Base-by-base conservation (phyloP, 2,113 vertebrate species). In the Ceuthmochares aereus region DNA sequence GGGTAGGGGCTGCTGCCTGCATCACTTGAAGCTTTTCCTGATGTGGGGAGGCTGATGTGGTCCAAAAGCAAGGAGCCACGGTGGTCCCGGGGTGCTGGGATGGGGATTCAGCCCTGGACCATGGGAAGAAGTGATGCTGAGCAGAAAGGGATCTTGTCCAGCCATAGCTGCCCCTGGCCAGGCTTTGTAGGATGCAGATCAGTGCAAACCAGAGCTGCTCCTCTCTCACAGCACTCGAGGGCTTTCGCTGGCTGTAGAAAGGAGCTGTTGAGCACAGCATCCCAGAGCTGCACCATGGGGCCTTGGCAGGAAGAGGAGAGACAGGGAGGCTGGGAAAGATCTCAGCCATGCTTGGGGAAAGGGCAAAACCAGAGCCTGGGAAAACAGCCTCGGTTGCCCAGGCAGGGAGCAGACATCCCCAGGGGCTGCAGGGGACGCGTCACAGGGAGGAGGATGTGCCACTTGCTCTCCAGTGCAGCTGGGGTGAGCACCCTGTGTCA, bases 281-380 rank as follows among this genome's bases (percentile, higher is more conserved):
- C 4, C 76, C 29, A 20, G 14, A 10, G 6, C 55, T 21, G 29
- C 2, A 4, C n/a, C 10, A 1, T 6, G 52, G 59, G 67, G 36
- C 56, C 2, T 1, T 1, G 49, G 58, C 69, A 74, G 83, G 75
- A 66, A 43, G 59, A 42, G 20, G 26, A 5, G 4, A 45, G 45
- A 89, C 0, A 1, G 26, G 47, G 37, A 87, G 45, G 59, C 51
- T 90, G 95, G 76, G 88, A 92, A 80, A 83, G 72, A 82, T 21
- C 72, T 92, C 1, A 2, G 45, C 78, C 29, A 10, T 2, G 1
- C 36, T 86, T 17, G 0, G 26, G 13, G 43, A 86, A 96, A 95
- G 81, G 87, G 74, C 77, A 95, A 84, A 92, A 23, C 1, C 2
- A 7, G 91, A 84, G 91, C 89, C 93, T 97, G 95, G 89, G 96